phyloP scores from a whole-genome alignment of 2,113 vertebrate genomes.

The Apaloderma vittatum region DNA sequence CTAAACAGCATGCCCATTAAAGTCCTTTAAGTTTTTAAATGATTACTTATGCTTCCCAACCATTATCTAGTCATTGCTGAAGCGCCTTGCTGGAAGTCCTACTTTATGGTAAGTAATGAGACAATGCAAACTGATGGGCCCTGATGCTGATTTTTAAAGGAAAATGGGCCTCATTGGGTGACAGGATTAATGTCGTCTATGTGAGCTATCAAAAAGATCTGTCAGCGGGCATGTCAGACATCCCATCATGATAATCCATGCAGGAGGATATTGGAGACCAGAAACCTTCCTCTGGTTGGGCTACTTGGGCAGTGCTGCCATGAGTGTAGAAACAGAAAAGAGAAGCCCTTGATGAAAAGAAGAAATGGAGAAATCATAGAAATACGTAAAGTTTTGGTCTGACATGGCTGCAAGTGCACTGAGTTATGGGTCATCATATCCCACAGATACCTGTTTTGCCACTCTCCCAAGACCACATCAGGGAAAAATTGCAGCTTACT shows the following conservation, averaged over 20 bases:
- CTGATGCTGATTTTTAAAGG: constrained; percentile 28
- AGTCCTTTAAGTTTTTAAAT: constrained; percentile 51
- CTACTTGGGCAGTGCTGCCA: neutral
- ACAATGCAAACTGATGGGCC: constrained; percentile 30
- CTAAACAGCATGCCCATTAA: constrained; percentile 35
- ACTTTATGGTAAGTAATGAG: constrained; percentile 50
- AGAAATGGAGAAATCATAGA: neutral
- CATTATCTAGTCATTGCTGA: constrained; percentile 58
- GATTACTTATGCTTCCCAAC: constrained; percentile 41
- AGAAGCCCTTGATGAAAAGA: neutral
- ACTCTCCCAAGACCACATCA: neutral
- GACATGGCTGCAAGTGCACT: neutral
- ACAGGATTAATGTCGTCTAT: neutral
- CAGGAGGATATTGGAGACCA: neutral
- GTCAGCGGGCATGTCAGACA: fast-evolving
- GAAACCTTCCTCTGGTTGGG: neutral
- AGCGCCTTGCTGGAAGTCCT: constrained; percentile 35
- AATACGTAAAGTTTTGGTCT: neutral
- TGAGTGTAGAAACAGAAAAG: neutral
- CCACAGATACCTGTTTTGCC: neutral
- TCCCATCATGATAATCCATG: neutral
- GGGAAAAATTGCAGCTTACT: neutral
- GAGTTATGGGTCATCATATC: neutral
- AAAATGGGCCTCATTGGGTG: neutral
- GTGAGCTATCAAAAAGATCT: neutral